Conservation (phyloP, 2,797 vertebrate genomes). For the Sebastes baramenuke region DNA sequence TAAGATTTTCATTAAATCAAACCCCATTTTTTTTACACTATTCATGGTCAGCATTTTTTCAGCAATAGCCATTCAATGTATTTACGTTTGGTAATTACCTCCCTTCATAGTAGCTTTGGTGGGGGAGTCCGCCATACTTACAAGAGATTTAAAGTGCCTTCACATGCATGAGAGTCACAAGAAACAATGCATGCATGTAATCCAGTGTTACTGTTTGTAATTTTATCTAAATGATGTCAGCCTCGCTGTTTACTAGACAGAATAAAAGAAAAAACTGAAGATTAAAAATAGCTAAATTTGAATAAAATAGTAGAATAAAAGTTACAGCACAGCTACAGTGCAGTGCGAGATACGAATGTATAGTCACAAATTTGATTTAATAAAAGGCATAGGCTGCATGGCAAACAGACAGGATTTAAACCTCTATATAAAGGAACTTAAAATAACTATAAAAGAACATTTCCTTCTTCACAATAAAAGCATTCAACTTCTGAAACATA, state of each 20-base stretch:
- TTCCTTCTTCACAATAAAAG: not conserved
- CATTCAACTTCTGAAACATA: not conserved
- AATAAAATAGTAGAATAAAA: not conserved
- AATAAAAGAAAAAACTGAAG: not conserved
- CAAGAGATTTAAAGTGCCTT: not conserved
- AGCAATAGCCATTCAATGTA: not conserved
- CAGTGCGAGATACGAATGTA: not conserved
- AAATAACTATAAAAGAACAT: not conserved
- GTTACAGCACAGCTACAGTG: not conserved
- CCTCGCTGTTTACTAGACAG: not conserved
- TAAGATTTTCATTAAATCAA: not conserved
- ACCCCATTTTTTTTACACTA: not conserved
- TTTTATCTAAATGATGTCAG: not conserved
- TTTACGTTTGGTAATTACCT: not conserved
- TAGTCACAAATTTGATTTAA: not conserved
- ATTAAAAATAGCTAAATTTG: not conserved
- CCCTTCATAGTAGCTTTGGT: not conserved
- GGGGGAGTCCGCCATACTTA: accelerated
- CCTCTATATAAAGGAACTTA: not conserved
- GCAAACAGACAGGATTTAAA: not conserved
- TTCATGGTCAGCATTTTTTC: not conserved
- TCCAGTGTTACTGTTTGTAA: not conserved
- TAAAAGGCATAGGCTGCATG: not conserved
- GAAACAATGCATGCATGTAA: not conserved
- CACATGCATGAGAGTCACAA: not conserved